phyloP scores from a whole-genome alignment of 2,113 vertebrate genomes.

The Nestor notabilis region DNA sequence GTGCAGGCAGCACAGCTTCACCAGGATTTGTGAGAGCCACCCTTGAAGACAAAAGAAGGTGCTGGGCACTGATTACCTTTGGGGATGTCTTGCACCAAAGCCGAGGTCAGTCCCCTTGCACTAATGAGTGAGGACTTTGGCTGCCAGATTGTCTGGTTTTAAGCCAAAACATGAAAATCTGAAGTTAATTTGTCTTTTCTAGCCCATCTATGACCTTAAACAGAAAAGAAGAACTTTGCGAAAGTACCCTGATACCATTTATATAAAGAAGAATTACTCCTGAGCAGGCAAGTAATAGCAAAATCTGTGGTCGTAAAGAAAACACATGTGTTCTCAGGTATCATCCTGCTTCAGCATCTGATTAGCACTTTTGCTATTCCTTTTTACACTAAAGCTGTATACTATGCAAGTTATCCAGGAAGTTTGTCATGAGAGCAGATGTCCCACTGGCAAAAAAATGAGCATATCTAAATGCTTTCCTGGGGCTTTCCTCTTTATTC shows the following conservation, averaged over 20 bases:
- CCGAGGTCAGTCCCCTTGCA: neutral
- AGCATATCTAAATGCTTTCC: neutral
- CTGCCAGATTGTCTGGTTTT: neutral
- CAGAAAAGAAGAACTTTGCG: neutral
- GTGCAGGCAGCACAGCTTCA: neutral
- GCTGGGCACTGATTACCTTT: neutral
- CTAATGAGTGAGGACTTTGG: too few species aligned
- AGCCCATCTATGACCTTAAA: neutral
- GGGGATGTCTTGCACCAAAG: neutral
- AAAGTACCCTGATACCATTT: neutral
- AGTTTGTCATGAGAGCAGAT: neutral
- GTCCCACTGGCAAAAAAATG: neutral
- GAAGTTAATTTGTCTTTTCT: neutral
- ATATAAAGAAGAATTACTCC: neutral
- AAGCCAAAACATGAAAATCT: neutral
- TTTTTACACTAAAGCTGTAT: accelerated
- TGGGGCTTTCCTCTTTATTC: neutral
- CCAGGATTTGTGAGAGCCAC: neutral
- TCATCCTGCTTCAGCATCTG: neutral
- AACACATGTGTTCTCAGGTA: neutral
- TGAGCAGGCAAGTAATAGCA: neutral
- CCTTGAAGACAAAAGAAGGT: accelerated
- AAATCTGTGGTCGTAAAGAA: accelerated
- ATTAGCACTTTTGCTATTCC: neutral
- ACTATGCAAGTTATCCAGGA: neutral